A percentile compares a stretch with the other conserved stretches of the same genome.
These are phyloP conservation scores for Tetragonisca angustula DNA, from an alignment of 2,888 invertebrate species.

Conservation along the genomic window DNA sequence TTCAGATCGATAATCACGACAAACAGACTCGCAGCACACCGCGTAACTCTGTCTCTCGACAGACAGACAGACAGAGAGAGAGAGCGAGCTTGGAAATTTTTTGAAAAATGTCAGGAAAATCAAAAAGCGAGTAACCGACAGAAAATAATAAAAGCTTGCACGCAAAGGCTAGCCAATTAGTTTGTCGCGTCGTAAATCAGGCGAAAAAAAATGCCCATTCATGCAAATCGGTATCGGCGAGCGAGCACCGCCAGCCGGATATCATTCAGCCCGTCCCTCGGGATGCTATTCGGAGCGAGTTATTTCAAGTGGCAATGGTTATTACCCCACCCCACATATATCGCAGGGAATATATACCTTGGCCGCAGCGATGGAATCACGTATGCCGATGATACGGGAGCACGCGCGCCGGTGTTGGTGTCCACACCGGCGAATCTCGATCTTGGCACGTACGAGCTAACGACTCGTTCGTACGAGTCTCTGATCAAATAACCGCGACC, in stretches of 20 bases:
- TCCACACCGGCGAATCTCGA: slow-evolving; percentile 58
- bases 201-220: slow-evolving; percentile 35
- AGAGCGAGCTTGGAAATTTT: too few relatives aligned
- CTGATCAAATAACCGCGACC: slow-evolving; percentile 70
- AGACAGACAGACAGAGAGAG: too few relatives aligned
- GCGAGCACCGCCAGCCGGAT: slow-evolving; percentile 32
- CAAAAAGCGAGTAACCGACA: not conserved
- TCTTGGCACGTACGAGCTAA: slow-evolving; percentile 71
- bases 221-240: slow-evolving; percentile 53
- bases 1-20: too few relatives aligned
- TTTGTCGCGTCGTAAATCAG: slow-evolving; percentile 39
- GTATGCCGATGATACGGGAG: slow-evolving; percentile 53
- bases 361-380: slow-evolving; percentile 45
- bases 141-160: slow-evolving; percentile 12
- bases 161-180: slow-evolving; percentile 37
- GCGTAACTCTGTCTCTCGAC: too few relatives aligned
- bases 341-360: slow-evolving; percentile 51
- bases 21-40: too few relatives aligned
- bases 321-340: slow-evolving; percentile 62
- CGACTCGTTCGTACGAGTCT: slow-evolving; percentile 69
- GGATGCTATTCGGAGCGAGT: slow-evolving; percentile 37
- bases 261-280: slow-evolving; percentile 32
- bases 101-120: too few relatives aligned
- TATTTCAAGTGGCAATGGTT: slow-evolving; percentile 60
- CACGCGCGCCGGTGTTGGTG: slow-evolving; percentile 52